Evolutionary conservation across 2,888 invertebrate species (phyloP), one percentile per base, ranked within the genome.

Genomic region (Lobophora halterata): DNA sequence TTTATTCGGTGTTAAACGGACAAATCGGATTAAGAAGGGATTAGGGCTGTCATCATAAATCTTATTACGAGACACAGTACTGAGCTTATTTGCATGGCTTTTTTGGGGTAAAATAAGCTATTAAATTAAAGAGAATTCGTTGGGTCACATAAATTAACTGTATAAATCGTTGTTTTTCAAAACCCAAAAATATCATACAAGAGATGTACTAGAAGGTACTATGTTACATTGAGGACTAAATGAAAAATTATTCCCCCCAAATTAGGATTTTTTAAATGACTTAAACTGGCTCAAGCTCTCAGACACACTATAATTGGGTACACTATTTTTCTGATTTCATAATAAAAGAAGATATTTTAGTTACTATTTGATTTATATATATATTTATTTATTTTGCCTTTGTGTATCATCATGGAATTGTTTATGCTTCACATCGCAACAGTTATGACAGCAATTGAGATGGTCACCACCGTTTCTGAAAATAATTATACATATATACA

Each of bases 1-100:
- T 64, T 60, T 61, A 65, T 65, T 64, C 58, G 45, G 46, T 63
- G 65, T 65, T 67, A 59, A 63, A 64, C 62, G 65, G 58, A 65
- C 65, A 70, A 70, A 73, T 72, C 65, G 67, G 71, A 69, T 75
- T 71, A 59, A 45, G 36, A 61, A 58, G 54, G 65, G 70, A 71
- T 74, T 69, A 72, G 51, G n/a, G 50, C 56, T 67, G 71, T 69
- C 68, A 53, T 61, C 58, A 69, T 71, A 68, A 73, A 71, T 75
- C 70, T 69, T 70, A 67, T 68, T 64, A 66, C 49, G 53, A 46
- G 50, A 52, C 46, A 52, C 50, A 52, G 43, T 46, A 49, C 32
- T 54, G 52, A 58, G 56, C 65, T 61, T 71, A 64, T 71, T 67
- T 62, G 61, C 63, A 61, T 62, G 55, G 52, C 59, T 61, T 52